Base-by-base conservation (phyloP, 2,888 invertebrate genomes). In the Acrobasis suavella region DNA sequence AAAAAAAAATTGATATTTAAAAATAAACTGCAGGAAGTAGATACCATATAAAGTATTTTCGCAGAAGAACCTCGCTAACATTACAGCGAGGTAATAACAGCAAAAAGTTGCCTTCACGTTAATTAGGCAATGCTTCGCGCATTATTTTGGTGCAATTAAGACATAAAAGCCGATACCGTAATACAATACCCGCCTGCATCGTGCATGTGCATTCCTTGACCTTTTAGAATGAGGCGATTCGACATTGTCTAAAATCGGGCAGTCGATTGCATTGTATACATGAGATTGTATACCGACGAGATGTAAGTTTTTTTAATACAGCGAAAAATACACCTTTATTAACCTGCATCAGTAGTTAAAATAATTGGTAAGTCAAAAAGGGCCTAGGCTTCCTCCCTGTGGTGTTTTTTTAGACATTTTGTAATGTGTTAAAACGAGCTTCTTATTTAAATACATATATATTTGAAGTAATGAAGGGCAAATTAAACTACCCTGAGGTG, bases 181-280 rank as follows among this genome's bases (percentile, higher is more conserved):
- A 14, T 42, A 42, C 42, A 56, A 39, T 56, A 22, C 50, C 37
- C 50, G 46, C 15, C 6, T 49, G 58, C 58, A 49, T 50, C 38
- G 60, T 42, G 39, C 9, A 38, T 59, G 59, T n/a, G 15, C 59
- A 59, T 38, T 59, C 60, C 60, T 51, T 60, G 60, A 60, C 60
- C 51, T 60, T 60, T 52, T 51, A 10, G 39, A 51, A 42, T 22
- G 42, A 39, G 8, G 59, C 51, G 39, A 60, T 60, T 12, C 22
- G 51, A 42, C 60, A 60, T 60, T 60, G 60, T 60, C 60, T 60
- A 52, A 52, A 60, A 42, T 50, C 50, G 37, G 12, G 59, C 32
- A 32, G n/a, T 38, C 15, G 9, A 58, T 46, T 58, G 38, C 17
- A 50, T 5, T 50, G 50, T 15, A 9, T 1, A 16, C 17, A 50